These are phyloP conservation scores for Aporophyla nigra DNA, from an alignment of 2,888 invertebrate species.

Conservation along the genomic window DNA sequence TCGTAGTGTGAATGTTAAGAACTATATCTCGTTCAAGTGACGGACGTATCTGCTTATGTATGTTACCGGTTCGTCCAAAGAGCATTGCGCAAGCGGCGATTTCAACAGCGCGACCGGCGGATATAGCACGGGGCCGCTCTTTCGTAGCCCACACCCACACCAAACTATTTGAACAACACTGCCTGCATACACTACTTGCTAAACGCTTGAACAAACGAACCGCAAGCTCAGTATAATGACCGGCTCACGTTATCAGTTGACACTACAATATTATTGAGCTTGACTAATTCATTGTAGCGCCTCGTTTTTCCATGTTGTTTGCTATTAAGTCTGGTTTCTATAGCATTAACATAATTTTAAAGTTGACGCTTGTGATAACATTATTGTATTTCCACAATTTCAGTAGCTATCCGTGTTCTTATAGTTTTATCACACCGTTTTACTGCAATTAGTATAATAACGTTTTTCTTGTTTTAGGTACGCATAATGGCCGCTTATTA, in stretches of 20 bases:
- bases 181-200: conserved; percentile 80
- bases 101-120: conserved; percentile 84
- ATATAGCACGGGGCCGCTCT: conserved; percentile 89
- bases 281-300: conserved; percentile 54
- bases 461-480: conserved; percentile 53
- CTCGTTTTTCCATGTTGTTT: conserved; percentile 40
- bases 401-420: conserved; percentile 36
- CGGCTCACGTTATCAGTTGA: conserved; percentile 78
- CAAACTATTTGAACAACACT: conserved; percentile 82
- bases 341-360: conserved; percentile 7
- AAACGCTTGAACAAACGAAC: conserved; percentile 83
- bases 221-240: conserved; percentile 75
- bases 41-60: conserved; percentile 75
- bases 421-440: conserved; percentile 29
- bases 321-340: not conserved
- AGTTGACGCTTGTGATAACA: not conserved
- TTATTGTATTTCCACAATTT: conserved; percentile 22
- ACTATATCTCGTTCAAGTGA: conserved; percentile 73
- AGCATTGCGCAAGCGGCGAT: conserved; percentile 85
- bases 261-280: conserved; percentile 65
- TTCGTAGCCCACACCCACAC: conserved; percentile 86
- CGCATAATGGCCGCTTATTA: conserved; percentile 50
- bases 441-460: conserved; percentile 51
- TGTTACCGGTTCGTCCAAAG: conserved; percentile 84
- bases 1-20: conserved; percentile 67